Evolutionary conservation across 1,140 invertebrate genomes (phyloP).

Genomic region (Drosophila lacertosa): DNA sequence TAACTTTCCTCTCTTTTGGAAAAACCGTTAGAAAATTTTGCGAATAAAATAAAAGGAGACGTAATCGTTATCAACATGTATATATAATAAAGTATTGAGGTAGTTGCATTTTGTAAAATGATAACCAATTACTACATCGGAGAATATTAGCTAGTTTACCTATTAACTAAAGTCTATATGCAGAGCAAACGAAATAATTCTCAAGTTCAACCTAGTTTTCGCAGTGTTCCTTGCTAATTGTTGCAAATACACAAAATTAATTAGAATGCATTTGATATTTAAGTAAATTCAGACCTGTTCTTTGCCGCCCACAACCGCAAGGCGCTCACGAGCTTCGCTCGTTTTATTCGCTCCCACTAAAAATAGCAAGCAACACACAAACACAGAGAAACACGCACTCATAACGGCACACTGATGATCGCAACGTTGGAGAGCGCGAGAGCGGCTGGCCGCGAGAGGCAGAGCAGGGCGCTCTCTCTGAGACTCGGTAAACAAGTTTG

Average conservation of each 20-base stretch:
- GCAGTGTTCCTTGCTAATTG: background rate
- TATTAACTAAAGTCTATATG: background rate
- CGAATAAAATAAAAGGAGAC: background rate
- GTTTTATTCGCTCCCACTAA: constrained; percentile 21
- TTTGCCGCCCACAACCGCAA: constrained; percentile 9
- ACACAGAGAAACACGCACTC: background rate
- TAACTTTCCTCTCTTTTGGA: too few species aligned
- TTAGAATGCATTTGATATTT: constrained; percentile 33
- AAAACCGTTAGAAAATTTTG: too few species aligned
- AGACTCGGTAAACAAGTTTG: constrained; percentile 43
- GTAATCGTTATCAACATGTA: too few species aligned
- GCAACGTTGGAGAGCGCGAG: background rate
- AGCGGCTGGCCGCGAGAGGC: constrained; percentile 17
- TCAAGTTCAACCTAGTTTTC: background rate
- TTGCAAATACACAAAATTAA: constrained; percentile 8
- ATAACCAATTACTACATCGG: too few species aligned
- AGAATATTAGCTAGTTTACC: background rate
- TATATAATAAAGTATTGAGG: too few species aligned
- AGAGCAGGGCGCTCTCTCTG: constrained; percentile 29
- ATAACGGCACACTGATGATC: constrained; percentile 11
- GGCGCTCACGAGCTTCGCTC: background rate
- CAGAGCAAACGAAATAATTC: background rate
- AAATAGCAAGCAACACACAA: constrained; percentile 31
- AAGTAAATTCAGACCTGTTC: constrained; percentile 14
- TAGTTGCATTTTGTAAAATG: too few species aligned